Evolutionary conservation across 2,113 vertebrate genomes (phyloP).

Genomic region (Bufo gargarizans): DNA sequence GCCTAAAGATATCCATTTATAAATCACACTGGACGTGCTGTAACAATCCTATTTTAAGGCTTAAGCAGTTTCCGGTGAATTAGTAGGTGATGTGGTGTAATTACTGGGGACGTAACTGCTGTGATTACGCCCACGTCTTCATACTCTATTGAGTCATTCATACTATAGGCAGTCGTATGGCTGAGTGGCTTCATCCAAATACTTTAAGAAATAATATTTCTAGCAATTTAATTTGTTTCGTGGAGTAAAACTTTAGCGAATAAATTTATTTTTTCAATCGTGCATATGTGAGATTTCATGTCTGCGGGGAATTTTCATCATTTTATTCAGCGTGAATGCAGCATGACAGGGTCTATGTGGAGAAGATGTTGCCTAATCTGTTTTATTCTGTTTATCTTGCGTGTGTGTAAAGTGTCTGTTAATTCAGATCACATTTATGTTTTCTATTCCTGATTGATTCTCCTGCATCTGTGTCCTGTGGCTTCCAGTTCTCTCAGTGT

Average conservation of each 20-base stretch:
- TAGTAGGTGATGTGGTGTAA: neutral
- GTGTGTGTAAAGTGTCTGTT: conserved; percentile 37
- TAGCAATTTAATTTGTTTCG: neutral
- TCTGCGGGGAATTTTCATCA: conserved; percentile 49
- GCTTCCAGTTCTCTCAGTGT: conserved; percentile 48
- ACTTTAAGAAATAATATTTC: neutral
- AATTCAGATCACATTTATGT: conserved; percentile 50
- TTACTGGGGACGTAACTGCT: neutral
- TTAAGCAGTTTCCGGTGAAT: conserved; percentile 11
- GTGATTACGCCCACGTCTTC: conserved; percentile 17
- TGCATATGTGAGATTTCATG: conserved; percentile 27
- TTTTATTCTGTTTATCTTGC: conserved; percentile 39
- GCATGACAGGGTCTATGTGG: conserved; percentile 51
- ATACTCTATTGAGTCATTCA: conserved; percentile 6
- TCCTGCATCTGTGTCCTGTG: conserved; percentile 48
- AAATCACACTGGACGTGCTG: conserved; percentile 26
- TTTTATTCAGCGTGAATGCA: conserved; percentile 26
- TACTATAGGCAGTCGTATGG: too few species aligned
- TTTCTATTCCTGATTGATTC: conserved; percentile 51
- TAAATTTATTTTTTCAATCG: conserved; percentile 18
- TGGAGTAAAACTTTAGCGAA: neutral
- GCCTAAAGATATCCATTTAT: neutral
- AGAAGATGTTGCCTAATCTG: conserved; percentile 44
- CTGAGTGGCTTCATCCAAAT: neutral
- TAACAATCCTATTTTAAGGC: conserved; percentile 33